These are phyloP conservation scores for Drosophila lini DNA, from an alignment of 1,140 invertebrate genomes.

Conservation along the genomic window DNA sequence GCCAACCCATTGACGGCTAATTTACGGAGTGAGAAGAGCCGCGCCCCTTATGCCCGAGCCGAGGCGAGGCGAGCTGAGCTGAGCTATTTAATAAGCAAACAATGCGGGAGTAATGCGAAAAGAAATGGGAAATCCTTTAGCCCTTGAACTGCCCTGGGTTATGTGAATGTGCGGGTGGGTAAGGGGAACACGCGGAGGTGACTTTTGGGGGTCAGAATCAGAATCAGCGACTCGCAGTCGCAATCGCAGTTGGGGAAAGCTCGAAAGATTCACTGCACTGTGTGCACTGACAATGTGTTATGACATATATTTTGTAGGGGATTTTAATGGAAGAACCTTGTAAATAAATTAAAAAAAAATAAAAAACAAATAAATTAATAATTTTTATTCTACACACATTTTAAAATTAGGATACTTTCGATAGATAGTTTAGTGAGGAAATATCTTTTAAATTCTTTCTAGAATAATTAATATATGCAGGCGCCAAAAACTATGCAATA, in stretches of 20 bases:
- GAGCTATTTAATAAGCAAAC: constrained; percentile 56
- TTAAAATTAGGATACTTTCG: accelerated
- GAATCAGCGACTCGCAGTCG: constrained; percentile 6
- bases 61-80: not conserved
- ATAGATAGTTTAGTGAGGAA: not conserved
- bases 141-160: constrained; percentile 36
- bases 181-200: not conserved
- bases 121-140: constrained; percentile 48
- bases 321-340: not conserved
- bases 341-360: not conserved
- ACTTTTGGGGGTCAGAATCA: constrained; percentile 28
- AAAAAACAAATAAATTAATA: not conserved
- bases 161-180: constrained; percentile 1
- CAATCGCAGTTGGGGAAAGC: constrained; percentile 4
- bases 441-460: not conserved
- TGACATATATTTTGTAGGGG: not conserved
- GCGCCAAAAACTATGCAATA: not conserved
- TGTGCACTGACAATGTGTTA: not conserved
- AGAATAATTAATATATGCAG: not conserved
- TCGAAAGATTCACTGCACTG: not conserved
- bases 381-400: accelerated
- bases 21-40: constrained; percentile 33
- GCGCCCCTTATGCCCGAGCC: not conserved
- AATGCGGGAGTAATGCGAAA: constrained; percentile 53
- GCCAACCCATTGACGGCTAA: constrained; percentile 40